Evolutionary conservation across 2,888 invertebrate species (phyloP).

Genomic region (Mesorhabditis sp.): DNA sequence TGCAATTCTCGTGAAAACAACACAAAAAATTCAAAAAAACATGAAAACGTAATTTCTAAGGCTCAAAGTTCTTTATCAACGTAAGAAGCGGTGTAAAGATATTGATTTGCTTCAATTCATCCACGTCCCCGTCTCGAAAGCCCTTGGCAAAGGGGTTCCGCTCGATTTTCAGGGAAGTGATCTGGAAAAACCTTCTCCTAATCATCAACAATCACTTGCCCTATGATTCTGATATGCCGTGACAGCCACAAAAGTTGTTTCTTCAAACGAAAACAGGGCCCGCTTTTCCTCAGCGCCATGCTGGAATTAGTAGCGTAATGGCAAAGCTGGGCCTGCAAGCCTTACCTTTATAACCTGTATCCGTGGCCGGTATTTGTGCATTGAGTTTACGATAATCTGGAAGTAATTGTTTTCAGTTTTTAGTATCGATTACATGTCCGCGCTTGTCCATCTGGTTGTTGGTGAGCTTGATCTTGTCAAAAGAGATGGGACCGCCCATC

Average conservation of each 20-base stretch:
- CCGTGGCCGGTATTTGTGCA: conserved; percentile 98
- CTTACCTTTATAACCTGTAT: conserved; percentile 77
- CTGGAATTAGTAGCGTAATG: neutral
- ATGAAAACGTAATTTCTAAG: neutral
- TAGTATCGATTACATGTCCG: conserved; percentile 74
- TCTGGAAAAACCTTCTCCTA: conserved; percentile 67
- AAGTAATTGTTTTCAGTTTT: conserved; percentile 40
- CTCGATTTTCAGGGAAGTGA: conserved; percentile 96
- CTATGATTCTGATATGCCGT: conserved; percentile 99
- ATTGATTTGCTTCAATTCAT: neutral
- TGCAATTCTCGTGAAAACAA: neutral
- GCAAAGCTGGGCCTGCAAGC: neutral
- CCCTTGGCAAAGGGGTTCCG: conserved; percentile 98
- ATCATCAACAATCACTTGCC: conserved; percentile 62
- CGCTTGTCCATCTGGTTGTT: conserved; percentile 96
- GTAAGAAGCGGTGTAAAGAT: neutral
- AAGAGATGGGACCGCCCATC: conserved; percentile 83
- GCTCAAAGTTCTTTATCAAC: neutral
- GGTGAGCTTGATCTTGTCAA: conserved; percentile 95
- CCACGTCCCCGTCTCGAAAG: conserved; percentile 77
- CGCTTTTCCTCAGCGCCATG: conserved; percentile 15
- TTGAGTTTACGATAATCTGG: conserved; percentile 96
- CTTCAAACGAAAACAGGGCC: conserved; percentile 82
- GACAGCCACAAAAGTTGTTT: conserved; percentile 96
- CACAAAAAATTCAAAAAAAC: neutral